These are phyloP conservation scores for Pogonomyrmex barbatus DNA, from an alignment of 1,140 invertebrate genomes.

Conservation along the genomic window DNA sequence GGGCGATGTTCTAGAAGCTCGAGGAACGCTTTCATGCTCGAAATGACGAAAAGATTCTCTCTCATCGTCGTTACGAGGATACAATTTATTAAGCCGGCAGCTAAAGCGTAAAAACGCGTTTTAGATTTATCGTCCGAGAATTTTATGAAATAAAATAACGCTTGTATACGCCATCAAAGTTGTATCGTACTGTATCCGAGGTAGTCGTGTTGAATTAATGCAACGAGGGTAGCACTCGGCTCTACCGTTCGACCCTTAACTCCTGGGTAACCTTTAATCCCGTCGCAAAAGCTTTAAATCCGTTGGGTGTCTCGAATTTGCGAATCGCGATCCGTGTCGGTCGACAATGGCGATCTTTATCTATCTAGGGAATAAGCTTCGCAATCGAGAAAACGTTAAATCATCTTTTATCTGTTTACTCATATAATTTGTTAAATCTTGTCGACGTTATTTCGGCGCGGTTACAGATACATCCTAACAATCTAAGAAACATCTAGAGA, in stretches of 20 bases:
- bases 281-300: constrained; percentile 56
- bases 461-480: neutral
- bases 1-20: neutral
- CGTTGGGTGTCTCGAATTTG: constrained; percentile 52
- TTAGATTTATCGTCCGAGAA: constrained; percentile 43
- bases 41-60: constrained; percentile 48
- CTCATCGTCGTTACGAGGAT: constrained; percentile 39
- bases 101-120: constrained; percentile 47
- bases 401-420: neutral
- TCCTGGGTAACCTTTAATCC: constrained; percentile 52
- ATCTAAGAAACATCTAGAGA: neutral
- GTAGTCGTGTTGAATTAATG: constrained; percentile 61
- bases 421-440: neutral
- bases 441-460: neutral
- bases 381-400: neutral
- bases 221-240: constrained; percentile 47
- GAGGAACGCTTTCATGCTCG: constrained; percentile 34
- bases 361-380: constrained; percentile 7
- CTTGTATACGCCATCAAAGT: neutral
- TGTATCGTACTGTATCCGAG: constrained; percentile 2
- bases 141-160: constrained; percentile 47
- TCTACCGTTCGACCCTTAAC: constrained; percentile 50
- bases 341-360: constrained; percentile 42
- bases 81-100: constrained; percentile 43
- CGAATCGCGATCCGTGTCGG: constrained; percentile 17